A percentile compares a stretch with the other conserved stretches of the same genome.
Conservation (phyloP, 37 sponge, comb jelly and placozoan genomes). For the Ephydatia muelleri region DNA sequence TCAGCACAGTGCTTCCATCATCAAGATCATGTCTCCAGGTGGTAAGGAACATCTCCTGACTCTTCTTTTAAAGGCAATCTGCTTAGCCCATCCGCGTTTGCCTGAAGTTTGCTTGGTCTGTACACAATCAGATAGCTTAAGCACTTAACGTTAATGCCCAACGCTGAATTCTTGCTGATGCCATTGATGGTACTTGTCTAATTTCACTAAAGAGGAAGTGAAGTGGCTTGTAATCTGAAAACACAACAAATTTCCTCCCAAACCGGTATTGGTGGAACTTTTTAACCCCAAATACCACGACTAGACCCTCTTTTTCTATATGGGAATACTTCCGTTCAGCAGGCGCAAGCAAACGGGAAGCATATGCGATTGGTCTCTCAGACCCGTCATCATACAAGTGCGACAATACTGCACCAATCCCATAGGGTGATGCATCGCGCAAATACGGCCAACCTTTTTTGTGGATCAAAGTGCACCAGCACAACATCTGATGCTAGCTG, state of each 20-base stretch:
- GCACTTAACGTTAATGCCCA: constrained; percentile 45
- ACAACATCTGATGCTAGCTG: background rate
- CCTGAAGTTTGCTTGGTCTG: constrained; percentile 8
- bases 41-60: constrained; percentile 6
- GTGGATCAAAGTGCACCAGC: background rate
- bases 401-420: constrained; percentile 42
- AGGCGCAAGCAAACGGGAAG: constrained; percentile 10
- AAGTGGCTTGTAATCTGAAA: constrained; percentile 47
- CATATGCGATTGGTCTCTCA: constrained; percentile 19
- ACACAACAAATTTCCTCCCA: constrained; percentile 11
- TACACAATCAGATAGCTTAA: constrained; percentile 30
- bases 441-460: too few relatives aligned
- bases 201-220: constrained; percentile 11
- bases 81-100: constrained; percentile 40
- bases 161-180: constrained; percentile 37
- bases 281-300: constrained; percentile 31
- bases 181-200: constrained; percentile 13
- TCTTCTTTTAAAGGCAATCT: constrained; percentile 16
- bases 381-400: constrained; percentile 16
- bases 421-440: constrained; percentile 47
- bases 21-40: constrained; percentile 26
- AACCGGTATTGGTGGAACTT: constrained; percentile 23
- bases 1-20: constrained; percentile 8
- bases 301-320: constrained; percentile 32
- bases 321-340: constrained; percentile 38